Evolutionary conservation across 1,140 invertebrate species (phyloP).

Genomic region (Drosophila ficusphila): DNA sequence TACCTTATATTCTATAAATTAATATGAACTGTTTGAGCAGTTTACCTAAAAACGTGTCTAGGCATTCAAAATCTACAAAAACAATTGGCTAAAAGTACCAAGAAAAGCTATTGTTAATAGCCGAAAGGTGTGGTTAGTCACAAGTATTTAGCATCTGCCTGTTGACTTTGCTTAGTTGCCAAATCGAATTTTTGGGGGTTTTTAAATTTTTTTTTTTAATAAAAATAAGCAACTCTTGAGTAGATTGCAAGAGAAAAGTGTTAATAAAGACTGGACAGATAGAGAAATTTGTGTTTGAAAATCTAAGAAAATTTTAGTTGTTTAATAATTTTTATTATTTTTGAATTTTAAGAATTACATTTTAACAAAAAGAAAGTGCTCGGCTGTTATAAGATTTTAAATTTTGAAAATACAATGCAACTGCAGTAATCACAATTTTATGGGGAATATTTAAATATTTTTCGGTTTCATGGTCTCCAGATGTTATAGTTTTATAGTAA

Average conservation of each 20-base stretch:
- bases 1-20: not conserved
- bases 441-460: too few species aligned
- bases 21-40: conserved; percentile 14
- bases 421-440: too few species aligned
- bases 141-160: conserved; percentile 24
- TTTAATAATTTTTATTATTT: too few species aligned
- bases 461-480: too few species aligned
- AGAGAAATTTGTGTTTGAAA: not conserved
- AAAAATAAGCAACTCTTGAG: not conserved
- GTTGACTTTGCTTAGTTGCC: conserved; percentile 22
- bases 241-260: not conserved
- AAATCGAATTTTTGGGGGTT: conserved; percentile 1
- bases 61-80: conserved; percentile 11
- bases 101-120: conserved; percentile 14
- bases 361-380: too few species aligned
- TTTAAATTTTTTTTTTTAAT: not conserved
- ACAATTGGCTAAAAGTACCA: not conserved
- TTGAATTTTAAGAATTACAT: not conserved
- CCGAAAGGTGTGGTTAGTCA: not conserved
- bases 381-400: too few species aligned
- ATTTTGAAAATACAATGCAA: too few species aligned
- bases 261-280: not conserved
- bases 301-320: too few species aligned
- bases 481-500: too few species aligned
- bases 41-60: conserved; percentile 37